A percentile compares a stretch with the other conserved stretches of the same genome.
phyloP scores from a whole-genome alignment of 2,888 invertebrate species.

The Cryptocephalus moraei region DNA sequence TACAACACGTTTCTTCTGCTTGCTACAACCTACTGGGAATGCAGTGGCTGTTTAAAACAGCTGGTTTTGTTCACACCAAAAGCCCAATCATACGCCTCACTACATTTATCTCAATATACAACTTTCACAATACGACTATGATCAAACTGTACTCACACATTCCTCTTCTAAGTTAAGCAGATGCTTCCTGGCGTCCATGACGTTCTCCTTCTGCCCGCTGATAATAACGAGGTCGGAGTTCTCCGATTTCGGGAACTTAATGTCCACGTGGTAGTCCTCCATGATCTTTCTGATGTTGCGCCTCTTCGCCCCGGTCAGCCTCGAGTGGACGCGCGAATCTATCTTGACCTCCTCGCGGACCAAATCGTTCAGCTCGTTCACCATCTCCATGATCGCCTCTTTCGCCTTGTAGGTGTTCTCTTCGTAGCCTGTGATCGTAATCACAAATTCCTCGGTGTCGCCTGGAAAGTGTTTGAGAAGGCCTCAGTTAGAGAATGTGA shows the following conservation, averaged over 20 bases:
- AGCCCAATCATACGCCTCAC: too few species aligned
- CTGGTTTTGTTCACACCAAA: too few species aligned
- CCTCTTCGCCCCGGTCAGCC: constrained; percentile 85
- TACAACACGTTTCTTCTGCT: too few species aligned
- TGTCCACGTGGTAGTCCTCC: constrained; percentile 88
- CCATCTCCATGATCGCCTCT: constrained; percentile 88
- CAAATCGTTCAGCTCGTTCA: constrained; percentile 73
- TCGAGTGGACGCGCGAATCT: constrained; percentile 80
- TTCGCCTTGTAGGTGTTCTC: constrained; percentile 76
- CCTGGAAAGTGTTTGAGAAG: constrained; percentile 27
- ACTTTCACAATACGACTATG: too few species aligned
- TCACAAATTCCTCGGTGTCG: constrained; percentile 71
- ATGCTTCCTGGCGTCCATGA: constrained; percentile 83
- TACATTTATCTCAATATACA: too few species aligned
- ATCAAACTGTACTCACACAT: constrained; percentile 59
- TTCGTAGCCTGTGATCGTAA: constrained; percentile 89
- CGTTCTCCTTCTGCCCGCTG: constrained; percentile 76
- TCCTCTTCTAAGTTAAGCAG: constrained; percentile 83
- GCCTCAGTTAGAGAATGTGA: too few species aligned
- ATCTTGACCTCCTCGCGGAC: constrained; percentile 72
- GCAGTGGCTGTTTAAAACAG: too few species aligned
- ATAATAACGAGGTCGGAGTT: constrained; percentile 76
- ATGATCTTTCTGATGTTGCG: constrained; percentile 75
- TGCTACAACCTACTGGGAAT: too few species aligned
- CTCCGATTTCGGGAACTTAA: constrained; percentile 79